These are phyloP conservation scores for Girardinichthys multiradiatus DNA, from an alignment of 2,113 vertebrate genomes.

Conservation along the genomic window DNA sequence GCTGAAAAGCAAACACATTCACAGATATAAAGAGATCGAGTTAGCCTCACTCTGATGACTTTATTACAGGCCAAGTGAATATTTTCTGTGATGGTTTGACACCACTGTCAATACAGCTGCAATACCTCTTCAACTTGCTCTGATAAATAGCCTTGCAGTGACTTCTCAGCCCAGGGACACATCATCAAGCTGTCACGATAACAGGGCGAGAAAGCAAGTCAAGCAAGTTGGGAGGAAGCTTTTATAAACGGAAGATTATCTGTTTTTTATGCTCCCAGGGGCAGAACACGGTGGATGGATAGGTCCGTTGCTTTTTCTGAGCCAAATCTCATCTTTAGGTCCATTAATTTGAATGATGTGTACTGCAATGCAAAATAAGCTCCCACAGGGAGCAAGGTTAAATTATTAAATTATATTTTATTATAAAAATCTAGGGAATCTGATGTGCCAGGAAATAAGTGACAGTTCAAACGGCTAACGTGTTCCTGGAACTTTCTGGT, in stretches of 20 bases:
- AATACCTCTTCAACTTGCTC: slow-evolving; percentile 28
- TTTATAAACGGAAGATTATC: slow-evolving; percentile 39
- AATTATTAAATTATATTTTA: slow-evolving; percentile 14
- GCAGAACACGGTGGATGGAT: slow-evolving; percentile 19
- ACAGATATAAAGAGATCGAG: not conserved
- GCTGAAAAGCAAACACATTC: no score
- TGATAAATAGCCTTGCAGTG: slow-evolving; percentile 26
- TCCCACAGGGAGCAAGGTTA: slow-evolving; percentile 30
- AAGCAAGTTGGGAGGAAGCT: slow-evolving; percentile 23
- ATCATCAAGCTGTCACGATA: slow-evolving; percentile 29
- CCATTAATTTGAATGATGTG: slow-evolving; percentile 59
- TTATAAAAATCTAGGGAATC: not conserved
- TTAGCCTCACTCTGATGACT: not conserved
- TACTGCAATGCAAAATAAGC: slow-evolving; percentile 42
- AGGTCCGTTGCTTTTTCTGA: slow-evolving; percentile 46
- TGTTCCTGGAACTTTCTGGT: not conserved
- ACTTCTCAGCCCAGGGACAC: slow-evolving; percentile 35
- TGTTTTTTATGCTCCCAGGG: slow-evolving; percentile 29
- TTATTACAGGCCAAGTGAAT: slow-evolving; percentile 15
- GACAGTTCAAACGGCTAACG: not conserved
- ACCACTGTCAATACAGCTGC: slow-evolving; percentile 24
- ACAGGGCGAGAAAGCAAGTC: slow-evolving; percentile 10
- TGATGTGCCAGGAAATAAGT: not conserved
- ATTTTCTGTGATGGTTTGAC: slow-evolving; percentile 38
- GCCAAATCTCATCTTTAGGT: slow-evolving; percentile 58